phyloP scores from a whole-genome alignment of 1,140 invertebrate species.

The Trichogramma pretiosum region DNA sequence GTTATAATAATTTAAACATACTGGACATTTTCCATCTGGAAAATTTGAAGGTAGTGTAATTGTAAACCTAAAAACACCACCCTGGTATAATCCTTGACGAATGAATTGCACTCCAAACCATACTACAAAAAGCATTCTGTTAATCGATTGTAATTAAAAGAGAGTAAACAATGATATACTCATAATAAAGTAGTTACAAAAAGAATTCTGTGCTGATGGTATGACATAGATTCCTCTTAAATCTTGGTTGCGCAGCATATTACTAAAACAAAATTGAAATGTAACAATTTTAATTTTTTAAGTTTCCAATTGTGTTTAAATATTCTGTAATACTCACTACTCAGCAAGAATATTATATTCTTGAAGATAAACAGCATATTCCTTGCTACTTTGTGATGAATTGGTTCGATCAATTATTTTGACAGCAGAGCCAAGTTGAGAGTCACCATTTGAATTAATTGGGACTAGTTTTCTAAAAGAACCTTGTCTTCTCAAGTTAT shows the following conservation, averaged over 20 bases:
- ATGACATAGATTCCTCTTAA: conserved; percentile 84
- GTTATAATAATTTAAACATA: conserved; percentile 43
- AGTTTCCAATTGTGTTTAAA: not conserved
- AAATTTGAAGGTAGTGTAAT: conserved; percentile 78
- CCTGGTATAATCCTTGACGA: conserved; percentile 75
- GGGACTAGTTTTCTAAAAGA: conserved; percentile 49
- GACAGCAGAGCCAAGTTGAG: conserved; percentile 47
- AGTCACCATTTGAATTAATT: conserved; percentile 43
- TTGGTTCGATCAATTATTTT: conserved; percentile 49
- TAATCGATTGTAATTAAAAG: conserved; percentile 5
- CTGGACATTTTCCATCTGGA: conserved; percentile 75
- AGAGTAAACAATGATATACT: conserved; percentile 4
- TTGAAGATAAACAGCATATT: conserved; percentile 51
- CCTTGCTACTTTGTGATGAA: conserved; percentile 41
- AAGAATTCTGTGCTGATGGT: conserved; percentile 72
- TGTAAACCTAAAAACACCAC: conserved; percentile 81
- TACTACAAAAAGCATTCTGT: conserved; percentile 48
- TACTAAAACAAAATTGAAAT: conserved; percentile 49
- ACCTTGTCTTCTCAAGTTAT: conserved; percentile 39
- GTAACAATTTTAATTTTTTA: not conserved
- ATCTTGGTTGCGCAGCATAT: conserved; percentile 76
- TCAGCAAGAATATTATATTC: conserved; percentile 72
- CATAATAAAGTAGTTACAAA: conserved; percentile 50
- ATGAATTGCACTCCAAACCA: conserved; percentile 93
- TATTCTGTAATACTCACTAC: conserved; percentile 53